Evolutionary conservation across 2,797 vertebrate species (phyloP).

Genomic region (Lepus townsendii): DNA sequence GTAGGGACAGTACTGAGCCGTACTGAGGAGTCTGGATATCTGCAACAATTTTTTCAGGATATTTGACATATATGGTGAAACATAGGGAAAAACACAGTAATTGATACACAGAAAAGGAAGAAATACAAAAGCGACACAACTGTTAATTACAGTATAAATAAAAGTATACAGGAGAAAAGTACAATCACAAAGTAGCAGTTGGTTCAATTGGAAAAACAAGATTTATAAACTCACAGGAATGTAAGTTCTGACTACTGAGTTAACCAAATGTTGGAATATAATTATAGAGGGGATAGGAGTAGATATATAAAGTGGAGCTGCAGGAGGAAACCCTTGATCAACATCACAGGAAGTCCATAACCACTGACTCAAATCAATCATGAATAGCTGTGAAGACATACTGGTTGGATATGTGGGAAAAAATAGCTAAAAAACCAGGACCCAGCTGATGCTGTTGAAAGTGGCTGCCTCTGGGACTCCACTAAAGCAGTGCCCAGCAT

Average conservation of each 20-base stretch:
- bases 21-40: neutral
- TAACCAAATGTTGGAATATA: neutral
- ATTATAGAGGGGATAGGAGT: neutral
- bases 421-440: slow-evolving; percentile 25
- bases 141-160: neutral
- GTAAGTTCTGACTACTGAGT: neutral
- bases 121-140: neutral
- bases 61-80: neutral
- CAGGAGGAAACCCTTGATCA: neutral
- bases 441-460: slow-evolving; percentile 38
- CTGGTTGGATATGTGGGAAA: neutral
- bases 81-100: neutral
- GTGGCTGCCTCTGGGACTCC: slow-evolving; percentile 10
- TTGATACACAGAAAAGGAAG: neutral
- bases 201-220: slow-evolving; percentile 17
- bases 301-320: neutral
- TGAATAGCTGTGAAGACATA: neutral
- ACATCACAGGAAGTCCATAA: slow-evolving; percentile 16
- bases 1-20: neutral
- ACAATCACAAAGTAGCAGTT: neutral
- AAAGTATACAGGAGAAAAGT: neutral
- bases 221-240: neutral
- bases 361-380: slow-evolving; percentile 44
- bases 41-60: neutral
- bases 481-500: neutral